Evolutionary conservation across 2,113 vertebrate genomes (phyloP).

Genomic region (Brevimyrus niger): DNA sequence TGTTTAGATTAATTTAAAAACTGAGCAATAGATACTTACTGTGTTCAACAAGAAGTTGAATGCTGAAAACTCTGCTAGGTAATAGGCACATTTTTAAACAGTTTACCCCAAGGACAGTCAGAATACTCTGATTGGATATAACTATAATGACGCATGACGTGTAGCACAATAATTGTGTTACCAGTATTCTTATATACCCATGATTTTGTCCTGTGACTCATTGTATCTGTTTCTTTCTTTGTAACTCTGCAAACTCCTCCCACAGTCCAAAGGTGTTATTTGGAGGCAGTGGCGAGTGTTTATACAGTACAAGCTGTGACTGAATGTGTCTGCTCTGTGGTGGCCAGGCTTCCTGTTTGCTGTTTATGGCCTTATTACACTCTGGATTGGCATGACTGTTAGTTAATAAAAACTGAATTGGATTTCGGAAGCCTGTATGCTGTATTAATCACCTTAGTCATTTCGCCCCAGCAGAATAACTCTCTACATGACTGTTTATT

Average conservation of each 20-base stretch:
- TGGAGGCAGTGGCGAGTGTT: not conserved
- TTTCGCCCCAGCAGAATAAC: not conserved
- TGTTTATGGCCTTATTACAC: not conserved
- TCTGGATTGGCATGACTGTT: not conserved
- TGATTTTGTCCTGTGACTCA: not conserved
- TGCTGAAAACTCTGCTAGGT: not conserved
- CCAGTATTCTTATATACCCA: not conserved
- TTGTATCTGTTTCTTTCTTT: not conserved
- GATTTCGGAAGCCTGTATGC: not conserved
- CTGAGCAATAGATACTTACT: not conserved
- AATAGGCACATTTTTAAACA: not conserved
- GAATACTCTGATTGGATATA: not conserved
- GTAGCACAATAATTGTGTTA: not conserved
- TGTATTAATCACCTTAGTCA: not conserved
- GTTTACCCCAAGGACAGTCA: not conserved
- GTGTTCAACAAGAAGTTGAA: not conserved
- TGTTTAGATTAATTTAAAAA: not conserved
- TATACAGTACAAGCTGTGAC: not conserved
- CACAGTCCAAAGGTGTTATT: not conserved
- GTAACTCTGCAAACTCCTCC: not conserved
- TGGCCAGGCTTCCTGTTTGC: not conserved
- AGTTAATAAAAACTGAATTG: not conserved
- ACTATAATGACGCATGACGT: not conserved
- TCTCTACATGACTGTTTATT: not conserved
- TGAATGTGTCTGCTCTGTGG: not conserved